Percentiles rank a stretch among this genome's conserved stretches.
Conservation (phyloP, 2,888 invertebrate genomes). For the Syritta pipiens region DNA sequence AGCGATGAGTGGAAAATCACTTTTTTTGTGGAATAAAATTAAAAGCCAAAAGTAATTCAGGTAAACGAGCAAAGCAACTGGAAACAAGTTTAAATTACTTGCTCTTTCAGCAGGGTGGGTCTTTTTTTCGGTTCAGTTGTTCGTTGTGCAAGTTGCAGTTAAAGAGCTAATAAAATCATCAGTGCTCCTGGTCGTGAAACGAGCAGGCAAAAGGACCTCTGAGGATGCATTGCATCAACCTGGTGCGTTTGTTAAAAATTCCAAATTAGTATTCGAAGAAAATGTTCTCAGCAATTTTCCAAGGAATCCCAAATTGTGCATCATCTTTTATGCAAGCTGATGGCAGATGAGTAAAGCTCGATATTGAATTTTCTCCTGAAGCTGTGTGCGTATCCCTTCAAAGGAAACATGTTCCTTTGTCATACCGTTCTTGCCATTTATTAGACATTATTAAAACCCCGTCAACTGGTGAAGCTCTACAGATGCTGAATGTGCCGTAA, state of each 20-base stretch:
- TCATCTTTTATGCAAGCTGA: neutral
- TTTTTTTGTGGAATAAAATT: neutral
- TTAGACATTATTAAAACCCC: too few relatives aligned
- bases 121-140: neutral
- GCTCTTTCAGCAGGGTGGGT: neutral
- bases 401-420: too few relatives aligned
- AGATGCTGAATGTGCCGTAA: too few relatives aligned
- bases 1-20: neutral
- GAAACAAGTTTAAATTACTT: slow-evolving; percentile 14
- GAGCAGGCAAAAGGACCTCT: too few relatives aligned
- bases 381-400: too few relatives aligned
- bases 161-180: neutral
- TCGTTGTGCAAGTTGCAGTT: neutral
- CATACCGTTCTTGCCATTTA: too few relatives aligned
- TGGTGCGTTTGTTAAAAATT: neutral
- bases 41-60: slow-evolving; percentile 20
- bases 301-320: neutral
- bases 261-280: neutral
- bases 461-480: too few relatives aligned
- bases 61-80: slow-evolving; percentile 10
- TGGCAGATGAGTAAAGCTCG: neutral
- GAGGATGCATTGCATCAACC: neutral
- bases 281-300: too few relatives aligned
- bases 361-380: too few relatives aligned
- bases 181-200: neutral